phyloP scores from a whole-genome alignment of 2,888 invertebrate species.

The Cataglyphis rosenhaueri region DNA sequence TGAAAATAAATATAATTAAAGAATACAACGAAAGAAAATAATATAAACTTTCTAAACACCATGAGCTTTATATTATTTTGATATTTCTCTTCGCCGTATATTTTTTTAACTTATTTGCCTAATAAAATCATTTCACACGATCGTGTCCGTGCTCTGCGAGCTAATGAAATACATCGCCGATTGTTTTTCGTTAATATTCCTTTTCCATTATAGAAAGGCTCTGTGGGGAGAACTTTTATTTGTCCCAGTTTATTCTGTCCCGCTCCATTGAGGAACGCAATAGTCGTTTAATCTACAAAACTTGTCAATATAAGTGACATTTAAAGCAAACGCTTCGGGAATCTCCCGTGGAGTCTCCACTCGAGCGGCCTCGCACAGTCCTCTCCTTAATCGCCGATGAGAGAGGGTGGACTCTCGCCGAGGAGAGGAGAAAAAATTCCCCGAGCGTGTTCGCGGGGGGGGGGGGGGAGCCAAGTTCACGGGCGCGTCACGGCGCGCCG shows the following conservation, averaged over 20 bases:
- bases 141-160: not conserved
- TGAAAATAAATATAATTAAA: no score
- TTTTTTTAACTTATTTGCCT: not conserved
- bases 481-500: constrained; percentile 8
- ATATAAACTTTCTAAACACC: not conserved
- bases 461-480: not conserved
- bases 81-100: not conserved
- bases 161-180: not conserved
- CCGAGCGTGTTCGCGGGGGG: constrained; percentile 1
- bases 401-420: no score
- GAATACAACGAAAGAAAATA: no score
- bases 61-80: not conserved
- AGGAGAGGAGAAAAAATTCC: no score
- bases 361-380: not conserved
- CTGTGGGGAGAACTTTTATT: not conserved
- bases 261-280: constrained; percentile 2
- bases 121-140: not conserved
- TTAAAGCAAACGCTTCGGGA: constrained; percentile 2
- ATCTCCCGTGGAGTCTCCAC: not conserved
- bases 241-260: constrained; percentile 20
- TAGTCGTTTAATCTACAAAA: constrained; percentile 9
- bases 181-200: not conserved
- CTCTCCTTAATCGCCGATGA: not conserved
- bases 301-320: constrained; percentile 16
- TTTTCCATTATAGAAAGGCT: not conserved